Evolutionary conservation across 2,113 vertebrate species (phyloP), one percentile per base, ranked within the genome.

Genomic region (Myiozetetes cayanensis): DNA sequence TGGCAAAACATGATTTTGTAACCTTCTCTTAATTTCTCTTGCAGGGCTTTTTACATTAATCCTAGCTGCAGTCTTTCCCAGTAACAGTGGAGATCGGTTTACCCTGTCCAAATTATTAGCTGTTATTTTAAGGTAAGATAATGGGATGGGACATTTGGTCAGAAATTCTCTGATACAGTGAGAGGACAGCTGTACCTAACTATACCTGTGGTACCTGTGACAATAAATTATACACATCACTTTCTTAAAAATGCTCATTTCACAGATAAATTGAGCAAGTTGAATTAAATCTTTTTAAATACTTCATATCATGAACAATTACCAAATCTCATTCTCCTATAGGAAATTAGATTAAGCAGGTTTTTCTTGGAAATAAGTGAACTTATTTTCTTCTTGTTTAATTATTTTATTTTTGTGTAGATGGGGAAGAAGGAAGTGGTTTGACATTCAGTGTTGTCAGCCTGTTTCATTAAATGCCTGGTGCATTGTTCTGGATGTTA

Each of bases 31-130:
- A 70, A 84, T 71, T 83, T 85, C 90, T 87, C 65, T 70, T 72
- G 47, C 95, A 99, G 99, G 99, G 56, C 98, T 99, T 83, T 99
- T 99, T 91, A 99, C 99, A 5, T 98, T 99, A 96, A 99, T 99
- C 89, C 96, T 99, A 89, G 98, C 99, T 49, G 98, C 98, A 89
- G 98, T 99, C 93, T 99, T 99, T 97, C 99, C 99, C 83, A 99
- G 99, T 96, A 99, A 98, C 98, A 99, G 99, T 97, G 99, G 98
- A 56, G 99, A 99, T 91, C 98, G 99, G 8, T 99, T 99, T 97
- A 99, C 99, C 24, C 96, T 99, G 96, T 99, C 99, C 96, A 99
- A 99, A 89, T 97, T 99, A 56, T 79, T 99, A 84, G 99, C 99
- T 58, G 99, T 99, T 87, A 97, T 98, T 96, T 98, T 99, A 96